These are phyloP conservation scores for Cyanoliseus patagonus DNA, from an alignment of 2,113 vertebrate species.

Conservation along the genomic window DNA sequence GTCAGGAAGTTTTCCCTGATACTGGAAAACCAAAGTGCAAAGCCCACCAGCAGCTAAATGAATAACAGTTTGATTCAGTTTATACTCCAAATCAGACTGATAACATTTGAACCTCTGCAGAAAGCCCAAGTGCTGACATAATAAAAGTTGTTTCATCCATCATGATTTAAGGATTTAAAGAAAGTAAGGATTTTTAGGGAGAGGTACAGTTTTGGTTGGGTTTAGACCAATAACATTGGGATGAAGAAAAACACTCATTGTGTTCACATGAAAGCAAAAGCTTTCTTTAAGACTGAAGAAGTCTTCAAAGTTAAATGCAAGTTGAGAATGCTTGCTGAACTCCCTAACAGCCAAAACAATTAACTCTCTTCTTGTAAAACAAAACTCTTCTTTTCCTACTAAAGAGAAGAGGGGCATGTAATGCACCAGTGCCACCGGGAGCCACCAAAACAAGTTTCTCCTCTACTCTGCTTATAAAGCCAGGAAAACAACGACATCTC, in stretches of 20 bases:
- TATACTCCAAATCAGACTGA: not conserved
- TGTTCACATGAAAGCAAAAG: not conserved
- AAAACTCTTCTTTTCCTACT: not conserved
- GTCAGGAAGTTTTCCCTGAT: not conserved
- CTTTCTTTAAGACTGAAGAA: not conserved
- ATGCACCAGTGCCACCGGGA: not conserved
- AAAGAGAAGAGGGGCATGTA: not conserved
- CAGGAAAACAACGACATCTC: rapidly evolving
- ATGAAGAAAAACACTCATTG: not conserved
- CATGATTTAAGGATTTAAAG: not conserved
- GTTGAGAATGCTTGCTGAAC: not conserved
- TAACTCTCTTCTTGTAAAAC: not conserved
- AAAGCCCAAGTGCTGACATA: not conserved
- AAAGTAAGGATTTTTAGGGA: not conserved
- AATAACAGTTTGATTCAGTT: rapidly evolving
- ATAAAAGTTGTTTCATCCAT: not conserved
- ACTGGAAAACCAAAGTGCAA: not conserved
- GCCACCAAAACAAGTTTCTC: not conserved
- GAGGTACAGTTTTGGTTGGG: not conserved
- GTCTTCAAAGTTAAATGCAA: not conserved
- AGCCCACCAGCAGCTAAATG: not conserved
- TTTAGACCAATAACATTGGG: not conserved
- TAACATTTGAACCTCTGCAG: not conserved
- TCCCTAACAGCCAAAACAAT: not conserved
- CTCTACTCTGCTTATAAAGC: not conserved